Percentiles rank a stretch among this genome's conserved stretches.
These are phyloP conservation scores for Malurus elegans DNA, from an alignment of 2,113 vertebrate species.

Conservation along the genomic window DNA sequence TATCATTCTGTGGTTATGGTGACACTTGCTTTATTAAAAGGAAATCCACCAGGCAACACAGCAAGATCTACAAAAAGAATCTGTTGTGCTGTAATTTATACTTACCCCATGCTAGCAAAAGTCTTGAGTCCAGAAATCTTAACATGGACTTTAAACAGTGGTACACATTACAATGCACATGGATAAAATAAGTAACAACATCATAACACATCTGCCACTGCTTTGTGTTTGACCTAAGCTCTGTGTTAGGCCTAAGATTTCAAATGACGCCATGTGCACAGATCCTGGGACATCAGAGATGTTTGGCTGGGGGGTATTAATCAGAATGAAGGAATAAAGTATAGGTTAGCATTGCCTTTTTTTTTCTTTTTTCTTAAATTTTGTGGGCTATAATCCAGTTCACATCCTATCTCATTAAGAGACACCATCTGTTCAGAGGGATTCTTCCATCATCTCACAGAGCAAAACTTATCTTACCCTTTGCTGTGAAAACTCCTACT, in stretches of 20 bases:
- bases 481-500: not conserved
- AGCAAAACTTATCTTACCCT: not conserved
- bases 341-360: not conserved
- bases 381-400: not conserved
- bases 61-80: not conserved
- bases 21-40: not conserved
- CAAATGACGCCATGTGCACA: rapidly evolving
- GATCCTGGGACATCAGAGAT: not conserved
- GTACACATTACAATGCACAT: not conserved
- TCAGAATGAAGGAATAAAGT: not conserved
- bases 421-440: not conserved
- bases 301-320: not conserved
- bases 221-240: not conserved
- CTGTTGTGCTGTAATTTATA: not conserved
- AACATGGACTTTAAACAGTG: not conserved
- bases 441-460: not conserved
- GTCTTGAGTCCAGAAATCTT: not conserved
- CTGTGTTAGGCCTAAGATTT: not conserved
- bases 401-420: not conserved
- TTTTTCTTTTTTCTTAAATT: not conserved
- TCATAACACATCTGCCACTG: not conserved
- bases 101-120: not conserved
- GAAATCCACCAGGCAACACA: not conserved
- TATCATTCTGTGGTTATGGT: not conserved
- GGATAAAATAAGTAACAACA: not conserved